Evolutionary conservation across 1,140 invertebrate genomes (phyloP).

Genomic region (Calycopis cecrops): DNA sequence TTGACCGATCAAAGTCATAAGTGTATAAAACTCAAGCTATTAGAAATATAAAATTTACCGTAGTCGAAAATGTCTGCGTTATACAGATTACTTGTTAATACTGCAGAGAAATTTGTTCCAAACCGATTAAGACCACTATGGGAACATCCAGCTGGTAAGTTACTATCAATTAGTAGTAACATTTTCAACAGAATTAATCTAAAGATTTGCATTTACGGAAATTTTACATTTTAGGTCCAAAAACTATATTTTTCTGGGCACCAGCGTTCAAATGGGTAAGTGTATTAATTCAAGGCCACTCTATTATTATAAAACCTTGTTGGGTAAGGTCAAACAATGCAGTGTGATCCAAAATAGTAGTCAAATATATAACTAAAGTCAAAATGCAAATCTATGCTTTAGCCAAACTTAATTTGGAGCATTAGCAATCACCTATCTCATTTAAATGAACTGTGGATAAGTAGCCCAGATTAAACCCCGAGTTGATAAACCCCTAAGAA

Average conservation of each 20-base stretch:
- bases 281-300: conserved; percentile 44
- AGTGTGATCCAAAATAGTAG: too few relatives aligned
- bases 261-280: conserved; percentile 96
- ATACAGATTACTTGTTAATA: conserved; percentile 10
- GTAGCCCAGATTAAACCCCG: too few relatives aligned
- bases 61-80: too few relatives aligned
- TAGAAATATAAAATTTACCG: too few relatives aligned
- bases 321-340: background rate
- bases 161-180: conserved; percentile 3
- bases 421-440: too few relatives aligned
- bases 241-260: conserved; percentile 98
- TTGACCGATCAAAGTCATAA: too few relatives aligned
- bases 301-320: conserved; percentile 19
- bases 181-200: background rate
- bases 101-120: conserved; percentile 86
- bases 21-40: too few relatives aligned
- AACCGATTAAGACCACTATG: conserved; percentile 87
- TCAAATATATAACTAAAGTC: too few relatives aligned
- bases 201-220: background rate
- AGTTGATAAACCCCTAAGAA: too few relatives aligned
- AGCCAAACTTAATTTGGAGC: too few relatives aligned
- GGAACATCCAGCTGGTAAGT: conserved; percentile 92
- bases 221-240: conserved; percentile 84
- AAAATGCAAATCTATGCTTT: too few relatives aligned
- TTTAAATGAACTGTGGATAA: too few relatives aligned